Evolutionary conservation across 2,888 invertebrate species (phyloP), one percentile per base, ranked within the genome.

Genomic region (Piscicola geometra): DNA sequence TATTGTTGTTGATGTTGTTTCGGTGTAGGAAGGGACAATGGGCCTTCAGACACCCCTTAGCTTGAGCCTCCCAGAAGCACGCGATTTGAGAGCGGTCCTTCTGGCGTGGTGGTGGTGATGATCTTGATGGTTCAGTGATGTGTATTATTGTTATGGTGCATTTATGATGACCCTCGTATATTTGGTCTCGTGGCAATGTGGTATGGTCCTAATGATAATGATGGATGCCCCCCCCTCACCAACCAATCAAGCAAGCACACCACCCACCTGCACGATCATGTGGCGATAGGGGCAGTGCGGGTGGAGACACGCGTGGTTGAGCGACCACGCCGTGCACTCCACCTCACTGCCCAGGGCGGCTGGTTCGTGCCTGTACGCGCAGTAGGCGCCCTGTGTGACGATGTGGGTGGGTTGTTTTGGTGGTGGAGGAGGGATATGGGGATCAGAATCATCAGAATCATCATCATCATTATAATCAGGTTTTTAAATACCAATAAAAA

Each of bases 41-140:
- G 76, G 91, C 90, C 86, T 93, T 93, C 81, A 90, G 89, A 84
- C 93, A 93, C 0, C 93, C 93, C 15, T 90, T 89, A 0, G 92
- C 92, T 86, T 93, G 92, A 79, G 88, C 90, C 86, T 93, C 93
- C 92, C 92, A 93, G 85, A 91, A 93, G 86, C 93, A 93, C 0
- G 91, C 91, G 82, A 92, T 92, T 79, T 89, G 89, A 86, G 91
- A 90, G 79, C 92, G 89, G 85, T 92, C 91, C 89, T 91, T 91
- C 91, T 92, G 85, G 5, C 88, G 85, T 67, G 21, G 21, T 64
- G 5, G 64, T 28, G 64, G 30, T 28, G n/a, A 30, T 3, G n/a
- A n/a, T n/a, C n/a, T n/a, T n/a, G n/a, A n/a, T n/a, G n/a, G n/a
- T n/a, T n/a, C n/a, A 56, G 70, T 30, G 66, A 73, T 41, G 15